Evolutionary conservation across 2,113 vertebrate genomes (phyloP), one percentile per base, ranked within the genome.

Genomic region (Lanius collurio): DNA sequence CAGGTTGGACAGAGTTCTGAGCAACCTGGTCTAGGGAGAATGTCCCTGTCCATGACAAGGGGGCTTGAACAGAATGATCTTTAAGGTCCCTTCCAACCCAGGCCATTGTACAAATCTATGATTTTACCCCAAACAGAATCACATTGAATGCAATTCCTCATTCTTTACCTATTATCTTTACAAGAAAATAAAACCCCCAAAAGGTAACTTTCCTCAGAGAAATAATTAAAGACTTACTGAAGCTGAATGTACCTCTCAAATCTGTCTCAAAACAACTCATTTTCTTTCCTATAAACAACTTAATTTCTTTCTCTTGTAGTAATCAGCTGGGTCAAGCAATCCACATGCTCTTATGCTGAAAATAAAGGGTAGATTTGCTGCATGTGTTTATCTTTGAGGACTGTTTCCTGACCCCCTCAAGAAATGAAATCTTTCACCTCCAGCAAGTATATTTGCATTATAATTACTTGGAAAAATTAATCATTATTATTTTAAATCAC

Each of bases 21-120:
- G 35, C 8, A 67, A 13, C 26, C 24, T 60, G 13, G 19, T 60
- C 35, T 15, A 15, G 24, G 19, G 31, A 52, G 60, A 70, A 1
- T 60, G 20, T 7, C 31, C 31, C 30, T 60, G 37, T 24, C 44
- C 24, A 12, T 24, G 31, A 20, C 55, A 50, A 10, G 7, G 20
- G 12, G 35, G 11, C 24, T 69, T 46, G 19, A 60, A 42, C 20
- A 23, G 15, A 11, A 15, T 70, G 31, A 5, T 42, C 10, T 31
- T 20, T 20, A 35, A 24, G 3, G 26, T 30, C 10, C 16, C 31
- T 71, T 83, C 31, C 37, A 70, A 39, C 5, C 8, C 30, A 41
- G 42, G 15, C 10, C 24, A 16, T 57, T 49, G 22, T 55, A 18
- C 0, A 0, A 22, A 14, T 46, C 50, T n/a, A 14, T 75, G 24